Evolutionary conservation across 2,888 invertebrate species (phyloP).

Genomic region (Koerneria pararmatus): DNA sequence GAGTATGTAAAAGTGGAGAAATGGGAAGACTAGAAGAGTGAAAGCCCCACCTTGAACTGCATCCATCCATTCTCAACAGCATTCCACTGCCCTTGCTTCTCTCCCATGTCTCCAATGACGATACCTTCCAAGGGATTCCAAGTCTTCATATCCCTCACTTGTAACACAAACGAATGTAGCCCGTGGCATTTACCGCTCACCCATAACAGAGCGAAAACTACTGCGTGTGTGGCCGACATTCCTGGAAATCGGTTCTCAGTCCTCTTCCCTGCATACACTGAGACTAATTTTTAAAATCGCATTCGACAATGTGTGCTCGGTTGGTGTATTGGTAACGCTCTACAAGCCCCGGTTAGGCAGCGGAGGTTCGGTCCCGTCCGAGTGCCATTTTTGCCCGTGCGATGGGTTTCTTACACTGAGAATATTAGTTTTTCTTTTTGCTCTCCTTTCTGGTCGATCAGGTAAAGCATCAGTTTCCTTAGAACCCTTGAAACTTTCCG

Average conservation of each 20-base stretch:
- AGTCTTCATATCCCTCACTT: conserved; percentile 63
- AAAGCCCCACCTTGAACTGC: conserved; percentile 31
- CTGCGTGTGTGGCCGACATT: conserved; percentile 75
- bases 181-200: conserved; percentile 67
- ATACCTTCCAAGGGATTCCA: conserved; percentile 61
- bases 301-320: too few relatives aligned
- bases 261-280: not conserved
- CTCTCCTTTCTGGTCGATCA: too few relatives aligned
- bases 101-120: conserved; percentile 84
- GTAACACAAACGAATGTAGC: conserved; percentile 82
- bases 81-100: conserved; percentile 79
- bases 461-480: too few relatives aligned
- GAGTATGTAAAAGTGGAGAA: not conserved
- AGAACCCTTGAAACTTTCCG: too few relatives aligned
- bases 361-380: too few relatives aligned
- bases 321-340: too few relatives aligned
- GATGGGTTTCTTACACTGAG: too few relatives aligned
- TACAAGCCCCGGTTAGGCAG: too few relatives aligned
- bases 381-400: too few relatives aligned
- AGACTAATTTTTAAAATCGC: not conserved
- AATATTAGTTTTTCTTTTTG: conserved; percentile 3
- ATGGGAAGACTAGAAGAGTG: not conserved
- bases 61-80: conserved; percentile 81
- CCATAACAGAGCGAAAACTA: conserved; percentile 82
- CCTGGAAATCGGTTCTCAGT: conserved; percentile 25